A percentile compares a stretch with the other conserved stretches of the same genome.
phyloP scores from a whole-genome alignment of 2,113 vertebrate species.

The Melanerpes aurifrons region DNA sequence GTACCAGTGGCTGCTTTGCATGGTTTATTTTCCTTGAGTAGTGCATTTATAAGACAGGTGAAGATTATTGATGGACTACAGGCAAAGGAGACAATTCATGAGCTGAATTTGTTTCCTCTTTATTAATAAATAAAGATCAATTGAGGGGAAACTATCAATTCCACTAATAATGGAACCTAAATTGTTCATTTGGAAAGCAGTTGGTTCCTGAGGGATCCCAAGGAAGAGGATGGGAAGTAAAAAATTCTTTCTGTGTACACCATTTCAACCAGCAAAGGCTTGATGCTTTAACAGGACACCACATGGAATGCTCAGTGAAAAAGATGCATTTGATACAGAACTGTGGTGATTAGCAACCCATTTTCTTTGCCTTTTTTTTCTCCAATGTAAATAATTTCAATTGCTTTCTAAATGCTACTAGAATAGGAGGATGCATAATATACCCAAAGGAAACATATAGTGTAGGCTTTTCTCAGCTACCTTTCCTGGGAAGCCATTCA shows the following conservation, averaged over 20 bases:
- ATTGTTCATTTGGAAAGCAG: background rate
- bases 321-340: background rate
- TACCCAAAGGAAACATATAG: conserved; percentile 55
- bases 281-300: background rate
- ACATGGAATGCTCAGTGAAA: background rate
- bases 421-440: conserved; percentile 47
- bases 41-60: background rate
- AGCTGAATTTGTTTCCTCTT: background rate
- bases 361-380: background rate
- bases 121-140: background rate
- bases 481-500: conserved; percentile 73
- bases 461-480: conserved; percentile 70
- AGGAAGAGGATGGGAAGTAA: background rate
- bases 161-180: background rate
- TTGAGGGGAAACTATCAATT: background rate
- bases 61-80: background rate
- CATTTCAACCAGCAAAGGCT: background rate
- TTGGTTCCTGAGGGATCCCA: background rate
- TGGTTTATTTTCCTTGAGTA: background rate
- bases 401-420: conserved; percentile 44
- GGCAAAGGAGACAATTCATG: background rate
- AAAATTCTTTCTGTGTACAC: background rate
- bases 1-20: background rate
- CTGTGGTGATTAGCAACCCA: background rate
- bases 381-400: background rate